Percentiles rank a stretch among this genome's conserved stretches.
These are phyloP conservation scores for Oreonectes daqikongensis DNA, from an alignment of 2,797 vertebrate species.

Conservation along the genomic window DNA sequence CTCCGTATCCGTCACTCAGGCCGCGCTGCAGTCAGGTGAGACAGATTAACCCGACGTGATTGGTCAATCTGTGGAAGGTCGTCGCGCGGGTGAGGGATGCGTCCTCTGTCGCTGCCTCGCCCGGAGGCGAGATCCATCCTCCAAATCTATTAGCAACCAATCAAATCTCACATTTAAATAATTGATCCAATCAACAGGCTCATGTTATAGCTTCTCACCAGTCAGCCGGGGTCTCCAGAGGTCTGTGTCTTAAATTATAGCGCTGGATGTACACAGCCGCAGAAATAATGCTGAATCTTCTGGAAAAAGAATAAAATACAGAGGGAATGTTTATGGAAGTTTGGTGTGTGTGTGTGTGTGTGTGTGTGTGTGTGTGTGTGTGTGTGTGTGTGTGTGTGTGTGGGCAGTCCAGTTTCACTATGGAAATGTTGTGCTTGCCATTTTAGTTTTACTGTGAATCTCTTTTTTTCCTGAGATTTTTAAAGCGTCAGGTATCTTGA, in stretches of 20 bases:
- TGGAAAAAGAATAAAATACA: not conserved
- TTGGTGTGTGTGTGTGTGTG: too few relatives aligned
- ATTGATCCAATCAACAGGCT: conserved; percentile 35
- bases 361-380: too few relatives aligned
- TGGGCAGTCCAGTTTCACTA: too few relatives aligned
- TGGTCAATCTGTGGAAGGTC: conserved; percentile 2
- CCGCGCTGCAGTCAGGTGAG: conserved; percentile 54
- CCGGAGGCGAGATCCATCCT: conserved; percentile 25
- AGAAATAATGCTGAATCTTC: conserved; percentile 9
- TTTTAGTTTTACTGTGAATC: too few relatives aligned
- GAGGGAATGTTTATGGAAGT: not conserved
- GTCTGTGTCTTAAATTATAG: conserved; percentile 16
- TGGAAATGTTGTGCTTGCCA: not conserved
- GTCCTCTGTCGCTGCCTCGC: not conserved
- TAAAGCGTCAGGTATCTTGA: too few relatives aligned
- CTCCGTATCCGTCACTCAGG: conserved; percentile 12
- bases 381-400: too few relatives aligned
- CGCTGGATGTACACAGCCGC: not conserved
- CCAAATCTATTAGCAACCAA: conserved; percentile 26
- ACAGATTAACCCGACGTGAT: not conserved
- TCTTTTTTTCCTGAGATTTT: too few relatives aligned
- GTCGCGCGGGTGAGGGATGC: not conserved
- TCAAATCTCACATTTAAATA: conserved; percentile 36
- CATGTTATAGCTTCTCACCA: conserved; percentile 22
- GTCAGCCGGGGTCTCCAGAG: conserved; percentile 25